Percentiles rank a stretch among this genome's conserved stretches.
Conservation (phyloP, 2,113 vertebrate species). For the pig (Sus scrofa) region DNA sequence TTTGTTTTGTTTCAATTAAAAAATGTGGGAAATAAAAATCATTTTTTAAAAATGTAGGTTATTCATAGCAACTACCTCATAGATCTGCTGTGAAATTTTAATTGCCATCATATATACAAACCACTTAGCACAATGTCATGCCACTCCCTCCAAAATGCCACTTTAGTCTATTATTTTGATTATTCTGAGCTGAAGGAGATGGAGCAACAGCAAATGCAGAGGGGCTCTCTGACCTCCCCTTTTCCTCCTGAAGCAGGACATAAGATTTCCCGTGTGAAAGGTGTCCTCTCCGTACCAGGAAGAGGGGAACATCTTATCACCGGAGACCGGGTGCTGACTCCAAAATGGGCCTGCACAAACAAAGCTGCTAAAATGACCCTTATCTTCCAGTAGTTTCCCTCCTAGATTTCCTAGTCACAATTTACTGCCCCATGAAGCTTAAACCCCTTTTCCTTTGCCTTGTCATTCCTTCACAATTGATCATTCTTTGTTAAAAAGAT, state of each 20-base stretch:
- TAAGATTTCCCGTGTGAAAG: neutral
- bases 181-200: neutral
- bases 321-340: neutral
- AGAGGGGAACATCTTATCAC: neutral
- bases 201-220: neutral
- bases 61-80: neutral
- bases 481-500: neutral
- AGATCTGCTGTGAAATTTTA: neutral
- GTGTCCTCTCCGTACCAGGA: neutral
- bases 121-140: neutral
- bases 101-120: neutral
- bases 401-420: neutral
- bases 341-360: neutral
- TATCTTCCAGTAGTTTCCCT: neutral
- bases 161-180: neutral
- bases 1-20: neutral
- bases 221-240: neutral
- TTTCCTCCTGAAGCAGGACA: neutral
- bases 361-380: neutral
- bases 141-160: neutral
- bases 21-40: neutral
- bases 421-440: neutral
- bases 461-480: neutral
- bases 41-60: neutral
- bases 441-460: neutral